phyloP scores from a whole-genome alignment of 2,888 invertebrate genomes.

The Diabrotica balteata region DNA sequence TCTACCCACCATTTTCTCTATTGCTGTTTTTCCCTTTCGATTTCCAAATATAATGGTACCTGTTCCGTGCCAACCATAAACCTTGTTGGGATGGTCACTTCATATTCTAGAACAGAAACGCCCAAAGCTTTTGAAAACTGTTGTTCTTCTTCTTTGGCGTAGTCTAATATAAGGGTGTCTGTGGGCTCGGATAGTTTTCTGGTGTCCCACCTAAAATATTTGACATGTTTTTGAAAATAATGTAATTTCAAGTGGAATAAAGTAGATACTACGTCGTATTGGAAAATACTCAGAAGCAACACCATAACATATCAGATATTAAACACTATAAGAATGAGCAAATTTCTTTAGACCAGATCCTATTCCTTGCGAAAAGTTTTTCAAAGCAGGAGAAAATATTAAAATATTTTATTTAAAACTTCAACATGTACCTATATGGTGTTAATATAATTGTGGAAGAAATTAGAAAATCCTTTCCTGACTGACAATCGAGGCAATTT shows the following conservation, averaged over 20 bases:
- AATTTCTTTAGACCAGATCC: no score
- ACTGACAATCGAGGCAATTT: no score
- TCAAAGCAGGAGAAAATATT: no score
- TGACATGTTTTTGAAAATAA: background rate
- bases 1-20: slow-evolving; percentile 75
- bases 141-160: slow-evolving; percentile 70
- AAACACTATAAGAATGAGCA: no score
- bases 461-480: no score
- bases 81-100: slow-evolving; percentile 82
- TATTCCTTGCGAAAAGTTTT: no score
- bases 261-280: background rate
- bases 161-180: slow-evolving; percentile 76
- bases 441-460: no score
- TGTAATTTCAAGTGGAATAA: background rate
- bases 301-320: no score
- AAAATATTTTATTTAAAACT: no score
- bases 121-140: slow-evolving; percentile 72
- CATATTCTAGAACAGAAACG: slow-evolving; percentile 80
- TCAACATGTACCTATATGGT: no score
- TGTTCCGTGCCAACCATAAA: slow-evolving; percentile 80
- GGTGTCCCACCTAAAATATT: slow-evolving; percentile 74
- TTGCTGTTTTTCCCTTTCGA: slow-evolving; percentile 76
- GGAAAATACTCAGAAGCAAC: no score
- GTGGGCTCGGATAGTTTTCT: slow-evolving; percentile 76
- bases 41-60: slow-evolving; percentile 69